phyloP scores from a whole-genome alignment of 1,140 invertebrate genomes.

The Linepithema humile region DNA sequence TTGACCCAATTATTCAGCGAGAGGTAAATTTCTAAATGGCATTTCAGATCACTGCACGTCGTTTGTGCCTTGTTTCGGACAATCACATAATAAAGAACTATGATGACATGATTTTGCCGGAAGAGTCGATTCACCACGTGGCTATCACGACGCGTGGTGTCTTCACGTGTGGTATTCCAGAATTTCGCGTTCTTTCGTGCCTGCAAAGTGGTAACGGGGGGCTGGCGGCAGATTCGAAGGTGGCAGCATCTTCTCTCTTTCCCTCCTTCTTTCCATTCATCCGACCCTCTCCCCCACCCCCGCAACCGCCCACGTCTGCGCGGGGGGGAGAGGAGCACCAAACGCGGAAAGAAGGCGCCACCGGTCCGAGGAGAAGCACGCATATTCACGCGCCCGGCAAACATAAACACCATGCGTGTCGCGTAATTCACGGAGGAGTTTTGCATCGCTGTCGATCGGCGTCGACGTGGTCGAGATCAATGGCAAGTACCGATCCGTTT shows the following conservation, averaged over 20 bases:
- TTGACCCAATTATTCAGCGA: neutral
- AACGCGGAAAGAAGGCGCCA: constrained; percentile 71
- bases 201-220: neutral
- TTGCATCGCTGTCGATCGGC: neutral
- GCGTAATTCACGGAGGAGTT: constrained; percentile 16
- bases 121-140: constrained; percentile 38
- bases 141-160: constrained; percentile 9
- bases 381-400: constrained; percentile 72
- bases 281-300: constrained; percentile 58
- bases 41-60: neutral
- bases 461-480: neutral
- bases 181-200: constrained; percentile 43
- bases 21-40: neutral
- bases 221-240: constrained; percentile 56
- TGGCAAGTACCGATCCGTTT: neutral
- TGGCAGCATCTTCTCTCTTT: constrained; percentile 42
- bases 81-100: constrained; percentile 43
- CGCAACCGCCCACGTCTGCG: constrained; percentile 19
- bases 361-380: constrained; percentile 69
- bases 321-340: constrained; percentile 25
- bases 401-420: constrained; percentile 68
- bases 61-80: neutral
- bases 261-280: constrained; percentile 53
- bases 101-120: neutral
- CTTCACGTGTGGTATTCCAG: constrained; percentile 27